Base-by-base conservation (phyloP, 2,797 vertebrate genomes). In the Artibeus jamaicensis region DNA sequence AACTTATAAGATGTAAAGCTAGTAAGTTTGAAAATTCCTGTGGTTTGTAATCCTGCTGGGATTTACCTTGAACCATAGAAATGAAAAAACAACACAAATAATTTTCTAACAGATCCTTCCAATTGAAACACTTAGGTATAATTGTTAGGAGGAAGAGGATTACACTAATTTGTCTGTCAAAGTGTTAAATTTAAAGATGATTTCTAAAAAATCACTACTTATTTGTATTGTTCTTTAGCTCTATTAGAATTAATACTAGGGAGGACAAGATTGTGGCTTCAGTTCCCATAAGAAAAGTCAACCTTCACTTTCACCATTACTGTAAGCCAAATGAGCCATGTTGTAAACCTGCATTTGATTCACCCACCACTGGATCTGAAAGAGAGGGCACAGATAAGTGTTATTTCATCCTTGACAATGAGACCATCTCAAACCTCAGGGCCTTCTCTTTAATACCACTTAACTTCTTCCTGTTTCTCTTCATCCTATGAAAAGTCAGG, bases 51-150 rank as follows among this genome's bases (percentile, higher is more conserved):
- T 76, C 46, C 83, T 93, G 29, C 46, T 88, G 55, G 59, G 21
- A 77, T 93, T 94, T 97, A 93, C 67, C 86, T 87, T 89, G 71
- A 87, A 81, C 46, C 89, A 26, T 50, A 74, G 87, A 93, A 84
- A 84, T 74, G 22, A 53, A 46, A 94, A 97, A 91, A 86, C 22
- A 88, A 44, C 46, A 50, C 76, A 89, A 82, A 91, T 93, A 73
- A 95, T 73, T 94, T 92, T 91, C 78, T 70, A 96, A 34, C 37
- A 91, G 24, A 92, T 87, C 73, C 59, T 86, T 34, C 57, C 79
- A 84, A 93, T 94, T 83, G 19, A 92, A 78, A 57, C 50, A 77
- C 46, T 91, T 83, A 59, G 50, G 32, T 50, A 19, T 46, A 81
- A 74, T 68, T 84, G 62, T 78, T 91, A 86, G 32, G 11, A 67